Evolutionary conservation across 2,113 vertebrate genomes (phyloP).

Genomic region (Macrotis lagotis): DNA sequence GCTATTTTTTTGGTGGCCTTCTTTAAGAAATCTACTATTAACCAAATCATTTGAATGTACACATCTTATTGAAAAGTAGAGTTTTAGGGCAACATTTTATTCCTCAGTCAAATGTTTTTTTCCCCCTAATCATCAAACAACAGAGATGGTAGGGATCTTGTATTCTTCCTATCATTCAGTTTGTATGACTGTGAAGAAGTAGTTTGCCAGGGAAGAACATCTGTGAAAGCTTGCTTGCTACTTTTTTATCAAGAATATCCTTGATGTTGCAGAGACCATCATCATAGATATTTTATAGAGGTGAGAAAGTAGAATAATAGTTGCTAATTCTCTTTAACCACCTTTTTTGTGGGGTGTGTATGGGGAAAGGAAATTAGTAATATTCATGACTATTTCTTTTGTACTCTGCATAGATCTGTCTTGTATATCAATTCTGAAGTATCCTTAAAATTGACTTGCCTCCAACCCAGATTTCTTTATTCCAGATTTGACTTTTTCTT

Average conservation of each 20-base stretch:
- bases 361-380: background rate
- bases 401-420: background rate
- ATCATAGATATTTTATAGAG: background rate
- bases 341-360: background rate
- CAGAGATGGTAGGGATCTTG: background rate
- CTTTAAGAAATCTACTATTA: background rate
- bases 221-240: background rate
- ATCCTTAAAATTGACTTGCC: background rate
- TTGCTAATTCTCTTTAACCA: background rate
- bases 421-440: background rate
- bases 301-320: background rate
- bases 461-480: background rate
- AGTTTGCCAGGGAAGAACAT: background rate
- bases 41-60: background rate
- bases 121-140: background rate
- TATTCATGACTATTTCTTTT: background rate
- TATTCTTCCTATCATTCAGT: background rate
- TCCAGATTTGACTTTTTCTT: background rate
- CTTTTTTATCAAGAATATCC: background rate
- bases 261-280: background rate
- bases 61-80: background rate
- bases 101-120: background rate
- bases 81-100: background rate
- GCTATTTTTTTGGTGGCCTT: background rate
- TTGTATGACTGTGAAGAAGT: background rate